These are phyloP conservation scores for Linnaemya vulpina DNA, from an alignment of 2,888 invertebrate species.

Conservation along the genomic window DNA sequence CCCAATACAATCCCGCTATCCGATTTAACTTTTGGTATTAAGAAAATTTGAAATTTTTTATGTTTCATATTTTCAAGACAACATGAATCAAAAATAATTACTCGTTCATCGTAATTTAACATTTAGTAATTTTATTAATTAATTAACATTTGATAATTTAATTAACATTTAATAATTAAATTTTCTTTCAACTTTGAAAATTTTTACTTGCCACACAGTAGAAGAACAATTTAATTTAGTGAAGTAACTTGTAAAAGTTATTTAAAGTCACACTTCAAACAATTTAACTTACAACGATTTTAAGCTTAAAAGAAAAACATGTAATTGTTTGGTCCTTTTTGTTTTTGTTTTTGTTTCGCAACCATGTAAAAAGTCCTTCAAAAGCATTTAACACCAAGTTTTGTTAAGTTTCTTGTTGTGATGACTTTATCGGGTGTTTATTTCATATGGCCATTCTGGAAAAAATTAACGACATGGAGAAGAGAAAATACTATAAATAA, in stretches of 20 bases:
- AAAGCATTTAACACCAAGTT: constrained; percentile 17
- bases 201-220: background rate
- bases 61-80: no score
- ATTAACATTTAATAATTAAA: no score
- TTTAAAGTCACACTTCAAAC: background rate
- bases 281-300: background rate
- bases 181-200: no score
- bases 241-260: background rate
- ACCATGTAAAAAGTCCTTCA: constrained; percentile 1
- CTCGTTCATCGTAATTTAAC: no score
- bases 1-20: no score
- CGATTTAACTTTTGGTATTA: no score
- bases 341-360: background rate
- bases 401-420: background rate
- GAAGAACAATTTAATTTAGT: background rate
- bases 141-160: no score
- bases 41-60: no score
- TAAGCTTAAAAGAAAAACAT: background rate
- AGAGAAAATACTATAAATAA: no score
- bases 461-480: no score
- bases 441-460: background rate
- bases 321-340: background rate
- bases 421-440: background rate
- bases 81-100: no score
- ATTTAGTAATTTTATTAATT: no score